Evolutionary conservation across 1,140 invertebrate species (phyloP), one percentile per base, ranked within the genome.

Genomic region (Brevipalpus yothersi): DNA sequence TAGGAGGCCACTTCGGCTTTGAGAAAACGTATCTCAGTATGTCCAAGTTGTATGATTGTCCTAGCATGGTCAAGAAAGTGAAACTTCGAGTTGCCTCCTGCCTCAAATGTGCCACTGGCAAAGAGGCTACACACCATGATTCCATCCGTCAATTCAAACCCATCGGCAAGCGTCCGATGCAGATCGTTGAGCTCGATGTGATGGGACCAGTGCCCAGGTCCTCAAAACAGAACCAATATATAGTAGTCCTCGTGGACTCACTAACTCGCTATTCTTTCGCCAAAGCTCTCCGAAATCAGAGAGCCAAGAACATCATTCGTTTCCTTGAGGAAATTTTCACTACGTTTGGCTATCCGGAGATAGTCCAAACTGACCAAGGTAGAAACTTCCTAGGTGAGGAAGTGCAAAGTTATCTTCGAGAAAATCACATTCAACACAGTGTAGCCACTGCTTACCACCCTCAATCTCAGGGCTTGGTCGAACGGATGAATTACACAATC

Each of bases 401-500:
- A n/a, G n/a, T 49, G 15, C 15, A 49, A 7, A 49, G 19, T 4
- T 15, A 8, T 49, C 15, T 49, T 15, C 5, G 15, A 49, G 15
- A 19, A 40, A 12, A 12, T 39, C 15, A 45, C 9, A 56, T 55
- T 2, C 19, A 54, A 39, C 31, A 43, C 31, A 11, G 2, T 2
- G n/a, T 55, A 4, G n/a, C 59, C 9, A 13, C 21, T 19, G 5
- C 43, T 8, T 43, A 62, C 41, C 49, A 60, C 39, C 43, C 61
- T 12, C 31, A 41, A 17, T 17, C 23, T 21, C 40, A 54, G 17
- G 58, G 58, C 2, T 8, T 56, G 53, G 53, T 54, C 12, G 61
- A 62, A 59, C 40, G 58, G 21, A 1, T 51, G 10, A 56, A 58
- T 17, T 19, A 62, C 31, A 63, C 62, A 1, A 12, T 63, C 2